Percentiles rank a stretch among this genome's conserved stretches.
phyloP scores from a whole-genome alignment of 2,797 vertebrate species.

The Acanthurus leucopareius region DNA sequence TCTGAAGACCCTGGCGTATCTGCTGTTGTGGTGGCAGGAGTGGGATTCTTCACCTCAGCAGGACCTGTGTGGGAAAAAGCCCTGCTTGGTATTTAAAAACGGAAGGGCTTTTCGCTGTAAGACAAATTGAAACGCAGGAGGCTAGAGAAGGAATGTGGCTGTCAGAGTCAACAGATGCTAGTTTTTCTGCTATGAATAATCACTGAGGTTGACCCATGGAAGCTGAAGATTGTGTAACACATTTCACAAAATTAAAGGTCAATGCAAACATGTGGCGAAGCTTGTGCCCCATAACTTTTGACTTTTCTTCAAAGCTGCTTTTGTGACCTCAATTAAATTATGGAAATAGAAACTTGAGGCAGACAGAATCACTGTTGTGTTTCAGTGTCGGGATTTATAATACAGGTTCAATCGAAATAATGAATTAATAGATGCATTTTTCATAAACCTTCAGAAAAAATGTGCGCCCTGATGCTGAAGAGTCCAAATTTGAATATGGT shows the following conservation, averaged over 20 bases:
- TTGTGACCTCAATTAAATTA: constrained; percentile 87
- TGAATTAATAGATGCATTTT: constrained; percentile 85
- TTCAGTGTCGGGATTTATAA: constrained; percentile 80
- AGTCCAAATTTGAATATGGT: constrained; percentile 83
- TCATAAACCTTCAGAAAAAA: constrained; percentile 82
- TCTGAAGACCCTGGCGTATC: constrained; percentile 78
- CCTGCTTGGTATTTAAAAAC: constrained; percentile 84
- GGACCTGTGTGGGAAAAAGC: constrained; percentile 85
- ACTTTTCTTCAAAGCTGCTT: constrained; percentile 82
- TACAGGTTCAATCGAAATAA: constrained; percentile 86
- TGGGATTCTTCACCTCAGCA: constrained; percentile 82
- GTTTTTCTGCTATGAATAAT: constrained; percentile 84
- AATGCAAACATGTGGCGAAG: constrained; percentile 82
- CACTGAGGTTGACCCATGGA: constrained; percentile 80
- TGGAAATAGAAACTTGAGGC: constrained; percentile 86
- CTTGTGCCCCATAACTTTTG: constrained; percentile 76
- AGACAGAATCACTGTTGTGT: constrained; percentile 80
- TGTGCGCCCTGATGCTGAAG: constrained; percentile 75
- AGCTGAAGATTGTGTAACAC: constrained; percentile 81
- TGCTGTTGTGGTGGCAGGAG: constrained; percentile 82
- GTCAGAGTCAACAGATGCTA: constrained; percentile 82
- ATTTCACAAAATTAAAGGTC: constrained; percentile 83
- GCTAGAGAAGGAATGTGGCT: constrained; percentile 81
- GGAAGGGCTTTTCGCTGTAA: constrained; percentile 84
- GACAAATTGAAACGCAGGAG: constrained; percentile 85